Base-by-base conservation (phyloP, 2,888 invertebrate species). In the Ecdyonurus torrentis region DNA sequence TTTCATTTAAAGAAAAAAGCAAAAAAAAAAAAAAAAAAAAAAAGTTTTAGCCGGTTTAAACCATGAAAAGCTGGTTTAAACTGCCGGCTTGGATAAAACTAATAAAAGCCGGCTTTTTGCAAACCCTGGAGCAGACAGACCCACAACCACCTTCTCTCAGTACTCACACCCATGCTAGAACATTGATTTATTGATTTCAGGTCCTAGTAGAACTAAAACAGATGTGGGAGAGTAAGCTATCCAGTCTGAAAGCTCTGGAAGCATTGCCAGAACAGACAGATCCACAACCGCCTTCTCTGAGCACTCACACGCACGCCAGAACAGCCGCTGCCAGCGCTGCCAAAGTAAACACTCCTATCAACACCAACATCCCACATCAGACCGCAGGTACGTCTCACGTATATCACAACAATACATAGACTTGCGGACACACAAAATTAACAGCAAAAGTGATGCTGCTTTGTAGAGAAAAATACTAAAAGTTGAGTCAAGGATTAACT, bases 141-240 rank as follows among this genome's bases (percentile, higher is more conserved):
- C 79, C 81, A 19, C 82, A 83, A 66, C 84, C 84, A 20, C 81
- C 81, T 65, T 80, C 61, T 69, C 71, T 65, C 20, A 60, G 61
- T n/a, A 55, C 55, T 7, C 55, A 55, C 55, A 18, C 22, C 7
- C 55, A 22, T 55, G n/a, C 61, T 59, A 37, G 64, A n/a, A n/a
- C n/a, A n/a, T 50, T 50, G 7, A n/a, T n/a, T 50, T 50, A 10
- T 50, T 10, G 18, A 10, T 55, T 55, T 55, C n/a, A 63, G 59
- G 92, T 98, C 52, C 78, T 99, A 60, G 87, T 90, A 72, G 98
- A 98, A 75, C 81, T 99, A 67, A 93, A 92, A 77, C 91, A 93
- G 78, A 84, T 92, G 70, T 97, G 97, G 97, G 93, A 94, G 72
- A 83, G 83, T 15, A 96, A 96, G 76, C 75, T 97, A 67, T 78